Percentiles rank a stretch among this genome's conserved stretches.
Evolutionary conservation across 1,140 invertebrate genomes (phyloP).

Genomic region (Drosophila ercepeae): DNA sequence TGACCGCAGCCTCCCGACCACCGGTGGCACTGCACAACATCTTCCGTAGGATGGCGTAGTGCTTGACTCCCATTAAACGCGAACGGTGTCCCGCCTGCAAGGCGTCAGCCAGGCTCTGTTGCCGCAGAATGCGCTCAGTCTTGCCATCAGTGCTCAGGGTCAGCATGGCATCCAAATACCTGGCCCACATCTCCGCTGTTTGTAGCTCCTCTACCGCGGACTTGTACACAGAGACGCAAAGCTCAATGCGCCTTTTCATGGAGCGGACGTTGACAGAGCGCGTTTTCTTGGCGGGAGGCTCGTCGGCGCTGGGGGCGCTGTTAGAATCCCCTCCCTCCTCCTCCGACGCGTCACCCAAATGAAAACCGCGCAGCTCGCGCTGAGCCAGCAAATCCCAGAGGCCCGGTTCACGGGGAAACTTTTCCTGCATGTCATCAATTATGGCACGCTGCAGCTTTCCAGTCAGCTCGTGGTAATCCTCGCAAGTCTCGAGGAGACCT

Average conservation of each 20-base stretch:
- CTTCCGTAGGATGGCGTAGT: conserved; percentile 59
- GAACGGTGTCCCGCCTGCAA: conserved; percentile 69
- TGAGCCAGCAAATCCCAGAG: conserved; percentile 76
- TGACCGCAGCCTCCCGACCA: conserved; percentile 41
- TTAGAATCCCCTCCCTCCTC: conserved; percentile 13
- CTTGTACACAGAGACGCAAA: conserved; percentile 67
- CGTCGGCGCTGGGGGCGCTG: conserved; percentile 6
- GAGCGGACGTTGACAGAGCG: conserved; percentile 32
- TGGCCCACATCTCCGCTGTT: conserved; percentile 56
- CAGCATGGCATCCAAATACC: conserved; percentile 73
- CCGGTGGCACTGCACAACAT: conserved; percentile 54
- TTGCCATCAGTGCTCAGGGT: conserved; percentile 58
- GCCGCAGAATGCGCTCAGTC: conserved; percentile 42
- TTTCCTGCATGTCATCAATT: conserved; percentile 67
- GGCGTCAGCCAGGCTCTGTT: conserved; percentile 61
- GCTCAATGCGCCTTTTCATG: conserved; percentile 59
- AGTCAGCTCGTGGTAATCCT: conserved; percentile 60
- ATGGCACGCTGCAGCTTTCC: conserved; percentile 59
- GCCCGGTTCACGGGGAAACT: conserved; percentile 58
- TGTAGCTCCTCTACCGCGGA: conserved; percentile 64
- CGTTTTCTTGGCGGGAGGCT: conserved; percentile 43
- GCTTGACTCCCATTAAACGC: conserved; percentile 57
- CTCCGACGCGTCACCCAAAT: conserved; percentile 59
- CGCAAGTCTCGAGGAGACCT: conserved; percentile 61
- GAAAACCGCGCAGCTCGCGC: conserved; percentile 67